Percentiles rank a stretch among this genome's conserved stretches.
Evolutionary conservation across 2,113 vertebrate genomes (phyloP).

Genomic region (Cyprinus carpio): DNA sequence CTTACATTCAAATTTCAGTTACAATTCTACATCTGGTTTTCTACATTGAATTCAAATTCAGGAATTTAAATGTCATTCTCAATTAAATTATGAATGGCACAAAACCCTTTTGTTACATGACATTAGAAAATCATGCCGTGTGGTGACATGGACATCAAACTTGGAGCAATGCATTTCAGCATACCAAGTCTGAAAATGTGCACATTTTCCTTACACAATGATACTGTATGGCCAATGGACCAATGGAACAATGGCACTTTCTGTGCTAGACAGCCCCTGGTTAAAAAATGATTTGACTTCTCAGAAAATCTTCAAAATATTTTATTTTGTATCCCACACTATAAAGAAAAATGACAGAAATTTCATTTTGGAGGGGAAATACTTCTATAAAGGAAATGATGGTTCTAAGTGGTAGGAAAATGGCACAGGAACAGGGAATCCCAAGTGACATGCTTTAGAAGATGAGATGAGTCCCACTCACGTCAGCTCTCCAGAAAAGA

Average conservation of each 20-base stretch:
- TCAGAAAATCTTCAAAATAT: not conserved
- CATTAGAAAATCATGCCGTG: not conserved
- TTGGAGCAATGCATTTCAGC: not conserved
- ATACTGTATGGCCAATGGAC: not conserved
- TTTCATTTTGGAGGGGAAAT: not conserved
- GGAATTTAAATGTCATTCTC: not conserved
- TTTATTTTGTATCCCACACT: not conserved
- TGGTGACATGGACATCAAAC: not conserved
- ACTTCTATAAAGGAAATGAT: slow-evolving; percentile 6
- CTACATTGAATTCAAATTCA: too few relatives aligned
- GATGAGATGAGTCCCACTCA: not conserved
- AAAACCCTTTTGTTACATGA: not conserved
- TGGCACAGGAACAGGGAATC: slow-evolving; percentile 30
- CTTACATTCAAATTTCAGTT: too few relatives aligned
- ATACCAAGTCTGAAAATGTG: not conserved
- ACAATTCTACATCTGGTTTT: too few relatives aligned
- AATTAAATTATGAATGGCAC: not conserved
- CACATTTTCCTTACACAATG: not conserved
- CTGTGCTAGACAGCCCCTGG: not conserved
- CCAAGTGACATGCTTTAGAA: slow-evolving; percentile 31
- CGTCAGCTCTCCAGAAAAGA: not conserved
- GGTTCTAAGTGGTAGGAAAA: not conserved
- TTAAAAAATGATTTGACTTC: not conserved
- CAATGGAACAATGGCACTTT: not conserved
- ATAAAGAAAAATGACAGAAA: not conserved